These are phyloP conservation scores for Sebastes fasciatus DNA, from an alignment of 2,113 vertebrate genomes.

Conservation along the genomic window DNA sequence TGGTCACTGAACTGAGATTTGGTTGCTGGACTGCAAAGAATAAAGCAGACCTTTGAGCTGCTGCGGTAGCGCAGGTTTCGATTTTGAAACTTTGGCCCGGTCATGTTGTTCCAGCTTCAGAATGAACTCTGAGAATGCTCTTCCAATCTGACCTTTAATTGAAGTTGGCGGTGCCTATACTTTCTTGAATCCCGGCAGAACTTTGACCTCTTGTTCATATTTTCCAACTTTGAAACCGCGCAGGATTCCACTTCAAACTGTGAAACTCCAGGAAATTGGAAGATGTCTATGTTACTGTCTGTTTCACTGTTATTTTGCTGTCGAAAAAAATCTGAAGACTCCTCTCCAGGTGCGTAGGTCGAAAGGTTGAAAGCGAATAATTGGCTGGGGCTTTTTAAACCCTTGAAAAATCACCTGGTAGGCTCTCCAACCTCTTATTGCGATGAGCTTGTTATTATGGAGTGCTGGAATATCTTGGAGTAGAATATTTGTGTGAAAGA, in stretches of 20 bases:
- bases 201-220: too few species aligned
- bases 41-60: slow-evolving; percentile 5
- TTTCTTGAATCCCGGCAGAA: background rate
- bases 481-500: slow-evolving; percentile 34
- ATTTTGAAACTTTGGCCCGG: background rate
- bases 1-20: slow-evolving; percentile 1
- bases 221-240: too few species aligned
- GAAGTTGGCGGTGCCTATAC: background rate
- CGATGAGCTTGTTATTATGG: slow-evolving; percentile 19
- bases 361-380: slow-evolving; percentile 39
- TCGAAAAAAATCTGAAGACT: background rate
- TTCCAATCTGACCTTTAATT: background rate
- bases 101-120: background rate
- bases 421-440: slow-evolving; percentile 9
- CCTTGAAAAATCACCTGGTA: slow-evolving; percentile 12
- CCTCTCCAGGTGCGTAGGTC: background rate
- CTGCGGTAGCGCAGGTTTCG: background rate
- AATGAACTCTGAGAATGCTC: background rate
- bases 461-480: slow-evolving; percentile 4
- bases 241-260: background rate
- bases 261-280: background rate
- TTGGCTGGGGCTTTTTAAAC: slow-evolving; percentile 34
- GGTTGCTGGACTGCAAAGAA: background rate
- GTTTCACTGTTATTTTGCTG: slow-evolving; percentile 4
- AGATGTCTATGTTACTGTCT: background rate